These are phyloP conservation scores for Trimorus sp. DNA, from an alignment of 2,888 invertebrate species.

Conservation along the genomic window DNA sequence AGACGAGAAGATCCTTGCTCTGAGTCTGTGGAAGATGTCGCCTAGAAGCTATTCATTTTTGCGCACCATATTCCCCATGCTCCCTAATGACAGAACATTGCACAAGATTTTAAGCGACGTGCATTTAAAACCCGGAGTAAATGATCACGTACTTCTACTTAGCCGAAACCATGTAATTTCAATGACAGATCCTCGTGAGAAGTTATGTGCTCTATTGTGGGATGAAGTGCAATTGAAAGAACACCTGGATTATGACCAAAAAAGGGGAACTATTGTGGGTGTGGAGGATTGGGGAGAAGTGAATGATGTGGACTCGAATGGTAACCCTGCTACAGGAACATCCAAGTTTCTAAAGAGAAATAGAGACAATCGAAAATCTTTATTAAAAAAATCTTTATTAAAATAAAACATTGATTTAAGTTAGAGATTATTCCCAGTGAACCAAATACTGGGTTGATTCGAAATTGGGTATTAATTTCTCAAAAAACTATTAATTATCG, in stretches of 20 bases:
- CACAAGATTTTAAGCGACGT: neutral
- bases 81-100: slow-evolving; percentile 15
- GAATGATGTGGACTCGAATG: neutral
- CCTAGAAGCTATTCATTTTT: slow-evolving; percentile 11
- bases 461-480: neutral
- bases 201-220: slow-evolving; percentile 23
- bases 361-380: neutral
- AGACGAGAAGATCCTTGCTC: slow-evolving; percentile 28
- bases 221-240: slow-evolving; percentile 17
- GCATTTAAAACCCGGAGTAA: slow-evolving; percentile 7
- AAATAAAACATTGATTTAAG: slow-evolving; percentile 1
- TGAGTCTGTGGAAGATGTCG: slow-evolving; percentile 26
- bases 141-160: neutral
- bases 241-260: slow-evolving; percentile 3
- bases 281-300: slow-evolving; percentile 35
- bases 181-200: slow-evolving; percentile 7
- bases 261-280: slow-evolving; percentile 11
- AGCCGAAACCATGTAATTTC: neutral
- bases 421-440: slow-evolving; percentile 2
- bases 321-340: neutral
- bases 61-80: neutral
- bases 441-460: neutral
- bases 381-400: too few species aligned
- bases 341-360: slow-evolving; percentile 4
- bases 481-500: neutral